Conservation (phyloP, 1,140 invertebrate genomes). For the Teleopsis dalmanni region DNA sequence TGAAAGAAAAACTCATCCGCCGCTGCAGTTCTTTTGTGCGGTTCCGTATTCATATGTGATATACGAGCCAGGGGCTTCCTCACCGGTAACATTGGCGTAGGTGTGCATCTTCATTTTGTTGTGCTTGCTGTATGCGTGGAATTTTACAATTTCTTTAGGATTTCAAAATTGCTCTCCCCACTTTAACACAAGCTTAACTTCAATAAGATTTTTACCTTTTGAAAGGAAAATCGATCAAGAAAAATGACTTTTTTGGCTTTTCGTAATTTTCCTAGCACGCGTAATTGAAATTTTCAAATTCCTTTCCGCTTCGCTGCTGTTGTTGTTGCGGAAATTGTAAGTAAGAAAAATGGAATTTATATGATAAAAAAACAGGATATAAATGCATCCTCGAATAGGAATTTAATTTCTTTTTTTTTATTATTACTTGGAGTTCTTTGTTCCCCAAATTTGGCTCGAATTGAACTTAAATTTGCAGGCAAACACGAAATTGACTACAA, state of each 20-base stretch:
- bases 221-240: constrained; percentile 7
- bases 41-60: not conserved
- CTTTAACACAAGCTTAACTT: not conserved
- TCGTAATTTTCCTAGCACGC: constrained; percentile 12
- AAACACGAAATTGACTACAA: no score
- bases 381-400: no score
- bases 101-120: not conserved
- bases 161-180: not conserved
- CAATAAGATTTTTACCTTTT: not conserved
- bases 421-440: no score
- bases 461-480: no score
- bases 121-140: not conserved
- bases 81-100: not conserved
- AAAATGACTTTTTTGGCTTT: constrained; percentile 7
- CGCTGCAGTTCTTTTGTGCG: not conserved
- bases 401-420: no score
- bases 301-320: no score
- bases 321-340: no score
- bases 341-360: no score
- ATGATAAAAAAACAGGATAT: no score
- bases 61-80: not conserved
- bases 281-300: constrained; percentile 14
- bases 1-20: not conserved
- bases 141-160: not conserved
- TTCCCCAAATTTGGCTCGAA: no score